phyloP scores from a whole-genome alignment of 2,797 vertebrate species.

The Odontamblyopus rebecca region DNA sequence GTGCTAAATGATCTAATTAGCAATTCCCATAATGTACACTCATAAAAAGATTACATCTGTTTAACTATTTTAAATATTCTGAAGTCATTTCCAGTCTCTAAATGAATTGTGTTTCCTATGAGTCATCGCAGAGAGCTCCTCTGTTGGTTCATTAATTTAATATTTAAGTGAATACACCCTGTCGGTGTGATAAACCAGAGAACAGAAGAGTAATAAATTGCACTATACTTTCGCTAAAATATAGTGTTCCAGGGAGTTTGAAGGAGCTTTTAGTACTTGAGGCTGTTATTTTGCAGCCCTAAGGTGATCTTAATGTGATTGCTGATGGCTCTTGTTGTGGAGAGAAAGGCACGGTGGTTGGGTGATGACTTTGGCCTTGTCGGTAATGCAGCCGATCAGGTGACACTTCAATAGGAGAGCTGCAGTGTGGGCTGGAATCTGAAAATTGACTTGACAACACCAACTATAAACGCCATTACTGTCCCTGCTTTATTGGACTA shows the following conservation, averaged over 20 bases:
- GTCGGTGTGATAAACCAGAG: conserved; percentile 9
- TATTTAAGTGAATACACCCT: conserved; percentile 8
- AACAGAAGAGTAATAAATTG: neutral
- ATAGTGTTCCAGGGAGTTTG: conserved; percentile 18
- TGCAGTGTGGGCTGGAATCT: conserved; percentile 63
- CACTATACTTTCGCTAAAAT: conserved; percentile 29
- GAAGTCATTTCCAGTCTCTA: conserved; percentile 13
- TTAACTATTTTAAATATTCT: conserved; percentile 21
- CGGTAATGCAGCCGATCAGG: conserved; percentile 76
- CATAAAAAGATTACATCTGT: conserved; percentile 12
- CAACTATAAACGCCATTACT: conserved; percentile 67
- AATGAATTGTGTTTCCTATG: conserved; percentile 12
- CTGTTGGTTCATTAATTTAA: conserved; percentile 21
- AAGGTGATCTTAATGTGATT: conserved; percentile 61
- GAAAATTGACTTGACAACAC: conserved; percentile 79
- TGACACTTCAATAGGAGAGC: conserved; percentile 75
- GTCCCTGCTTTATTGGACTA: conserved; percentile 68
- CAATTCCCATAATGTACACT: conserved; percentile 23
- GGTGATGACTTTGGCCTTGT: conserved; percentile 73
- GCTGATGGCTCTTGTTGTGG: conserved; percentile 60
- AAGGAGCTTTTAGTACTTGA: conserved; percentile 29
- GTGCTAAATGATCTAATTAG: conserved; percentile 13
- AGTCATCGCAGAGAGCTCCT: conserved; percentile 10
- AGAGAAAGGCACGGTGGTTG: conserved; percentile 55
- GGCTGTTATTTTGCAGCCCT: conserved; percentile 59